Percentiles rank a stretch among this genome's conserved stretches.
Evolutionary conservation across 1,140 invertebrate species (phyloP).

Genomic region (Holotrichia oblita): DNA sequence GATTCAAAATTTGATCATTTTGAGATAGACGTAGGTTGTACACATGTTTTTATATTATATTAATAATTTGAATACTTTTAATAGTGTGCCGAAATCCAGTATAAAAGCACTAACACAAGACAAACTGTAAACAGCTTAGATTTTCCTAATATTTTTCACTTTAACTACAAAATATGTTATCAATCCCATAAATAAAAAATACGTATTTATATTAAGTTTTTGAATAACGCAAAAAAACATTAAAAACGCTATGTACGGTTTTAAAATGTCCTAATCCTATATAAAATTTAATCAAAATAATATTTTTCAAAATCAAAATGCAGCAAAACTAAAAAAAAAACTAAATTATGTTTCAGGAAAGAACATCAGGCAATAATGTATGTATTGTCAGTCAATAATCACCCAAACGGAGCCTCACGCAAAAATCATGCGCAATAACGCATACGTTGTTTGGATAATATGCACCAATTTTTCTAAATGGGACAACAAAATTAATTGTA

Average conservation of each 20-base stretch:
- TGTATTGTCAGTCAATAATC: background rate
- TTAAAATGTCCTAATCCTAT: too few species aligned
- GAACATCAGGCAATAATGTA: background rate
- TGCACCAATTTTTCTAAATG: background rate
- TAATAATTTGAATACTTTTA: too few species aligned
- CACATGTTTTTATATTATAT: too few species aligned
- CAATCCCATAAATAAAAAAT: too few species aligned
- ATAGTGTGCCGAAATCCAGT: too few species aligned
- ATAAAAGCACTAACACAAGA: too few species aligned
- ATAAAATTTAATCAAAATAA: too few species aligned
- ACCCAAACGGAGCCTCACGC: conserved; percentile 6
- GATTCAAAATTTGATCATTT: conserved; percentile 3
- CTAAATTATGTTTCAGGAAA: background rate
- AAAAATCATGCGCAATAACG: conserved; percentile 17
- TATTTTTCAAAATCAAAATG: too few species aligned
- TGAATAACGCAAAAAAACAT: background rate
- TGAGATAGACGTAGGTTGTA: background rate
- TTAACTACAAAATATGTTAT: too few species aligned
- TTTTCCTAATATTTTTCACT: too few species aligned
- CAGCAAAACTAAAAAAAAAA: background rate
- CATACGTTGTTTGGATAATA: background rate
- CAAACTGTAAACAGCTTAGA: too few species aligned
- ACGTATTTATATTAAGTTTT: background rate
- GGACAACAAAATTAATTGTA: background rate
- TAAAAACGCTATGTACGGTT: too few species aligned